Conservation (phyloP, 2,113 vertebrate species). For the Microtus montanus region DNA sequence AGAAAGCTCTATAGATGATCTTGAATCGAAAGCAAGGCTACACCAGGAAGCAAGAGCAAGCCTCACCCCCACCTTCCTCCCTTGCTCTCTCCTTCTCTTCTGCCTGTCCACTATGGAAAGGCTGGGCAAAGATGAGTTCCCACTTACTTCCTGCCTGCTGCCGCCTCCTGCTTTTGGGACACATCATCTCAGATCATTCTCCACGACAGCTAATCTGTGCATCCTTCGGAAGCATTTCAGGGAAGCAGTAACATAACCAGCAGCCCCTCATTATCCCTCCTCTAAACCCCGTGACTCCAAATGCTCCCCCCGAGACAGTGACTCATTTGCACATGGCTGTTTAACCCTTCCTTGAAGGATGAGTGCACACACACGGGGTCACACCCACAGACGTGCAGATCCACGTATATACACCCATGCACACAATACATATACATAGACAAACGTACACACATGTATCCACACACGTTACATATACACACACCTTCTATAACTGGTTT, state of each 20-base stretch:
- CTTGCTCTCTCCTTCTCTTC: background rate
- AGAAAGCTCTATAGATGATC: background rate
- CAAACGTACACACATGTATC: background rate
- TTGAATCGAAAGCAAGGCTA: background rate
- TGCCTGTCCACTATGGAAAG: background rate
- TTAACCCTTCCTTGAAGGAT: constrained; percentile 44
- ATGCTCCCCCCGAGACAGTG: background rate
- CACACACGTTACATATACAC: background rate
- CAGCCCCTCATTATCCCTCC: background rate
- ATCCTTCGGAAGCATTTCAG: constrained; percentile 34
- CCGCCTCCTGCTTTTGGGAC: constrained; percentile 27
- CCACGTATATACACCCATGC: background rate
- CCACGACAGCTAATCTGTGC: constrained; percentile 49
- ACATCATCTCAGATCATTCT: constrained; percentile 42
- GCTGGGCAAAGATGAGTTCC: constrained; percentile 33
- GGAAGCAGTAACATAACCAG: constrained; percentile 27
- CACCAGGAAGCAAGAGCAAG: background rate
- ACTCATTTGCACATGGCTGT: background rate
- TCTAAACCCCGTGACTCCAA: background rate
- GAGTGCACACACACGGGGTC: background rate
- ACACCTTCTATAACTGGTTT: no score
- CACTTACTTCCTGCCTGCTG: constrained; percentile 34
- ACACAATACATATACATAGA: background rate
- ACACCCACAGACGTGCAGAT: background rate
- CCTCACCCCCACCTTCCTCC: background rate